These are phyloP conservation scores for Rhineura floridana DNA, from an alignment of 2,113 vertebrate species.

Conservation along the genomic window DNA sequence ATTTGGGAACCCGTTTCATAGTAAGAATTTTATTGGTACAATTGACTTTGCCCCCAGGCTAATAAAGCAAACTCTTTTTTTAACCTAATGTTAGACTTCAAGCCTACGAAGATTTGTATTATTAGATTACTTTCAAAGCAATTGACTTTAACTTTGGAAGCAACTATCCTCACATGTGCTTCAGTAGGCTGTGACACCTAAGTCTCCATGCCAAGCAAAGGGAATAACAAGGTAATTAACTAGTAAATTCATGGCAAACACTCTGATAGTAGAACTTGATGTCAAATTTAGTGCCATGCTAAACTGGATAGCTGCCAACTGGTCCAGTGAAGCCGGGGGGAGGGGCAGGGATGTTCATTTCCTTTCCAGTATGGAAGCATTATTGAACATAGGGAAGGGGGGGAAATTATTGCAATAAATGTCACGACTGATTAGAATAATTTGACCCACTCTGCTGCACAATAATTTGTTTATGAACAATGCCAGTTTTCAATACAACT, in stretches of 20 bases:
- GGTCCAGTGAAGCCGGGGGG: not conserved
- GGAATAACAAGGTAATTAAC: not conserved
- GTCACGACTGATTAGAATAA: not conserved
- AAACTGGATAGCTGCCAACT: not conserved
- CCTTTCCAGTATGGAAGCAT: not conserved
- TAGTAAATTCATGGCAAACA: not conserved
- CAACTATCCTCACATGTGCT: conserved; percentile 19
- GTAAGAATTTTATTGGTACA: too few relatives aligned
- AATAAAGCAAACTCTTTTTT: conserved; percentile 6
- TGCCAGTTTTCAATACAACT: not conserved
- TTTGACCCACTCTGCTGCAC: not conserved
- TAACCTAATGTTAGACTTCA: conserved; percentile 10
- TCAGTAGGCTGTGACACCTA: not conserved
- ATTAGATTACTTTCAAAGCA: not conserved
- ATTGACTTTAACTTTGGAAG: conserved; percentile 14
- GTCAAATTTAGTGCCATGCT: not conserved
- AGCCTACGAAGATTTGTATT: conserved; percentile 5
- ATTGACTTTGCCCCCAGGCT: not conserved
- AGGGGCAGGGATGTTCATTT: conserved; percentile 2
- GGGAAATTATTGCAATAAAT: not conserved
- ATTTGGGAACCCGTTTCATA: not conserved
- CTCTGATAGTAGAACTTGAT: not conserved
- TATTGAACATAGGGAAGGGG: not conserved
- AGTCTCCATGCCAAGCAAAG: not conserved
- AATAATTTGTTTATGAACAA: conserved; percentile 10